phyloP scores from a whole-genome alignment of 2,888 invertebrate species.

The Deilephila elpenor region DNA sequence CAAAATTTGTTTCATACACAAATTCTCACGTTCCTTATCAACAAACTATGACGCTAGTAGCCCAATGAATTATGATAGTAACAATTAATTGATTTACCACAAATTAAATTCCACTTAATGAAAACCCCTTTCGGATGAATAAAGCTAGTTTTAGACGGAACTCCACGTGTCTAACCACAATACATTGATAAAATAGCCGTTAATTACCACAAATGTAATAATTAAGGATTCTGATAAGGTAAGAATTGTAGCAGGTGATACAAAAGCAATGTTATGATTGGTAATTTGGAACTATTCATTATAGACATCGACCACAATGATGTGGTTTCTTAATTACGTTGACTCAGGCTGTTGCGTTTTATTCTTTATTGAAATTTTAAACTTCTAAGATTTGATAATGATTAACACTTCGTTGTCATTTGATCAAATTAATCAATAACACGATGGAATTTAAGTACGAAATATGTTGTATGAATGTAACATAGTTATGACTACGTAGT shows the following conservation, averaged over 20 bases:
- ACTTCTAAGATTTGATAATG: too few species aligned
- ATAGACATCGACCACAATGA: neutral
- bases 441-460: too few species aligned
- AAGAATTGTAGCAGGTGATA: neutral
- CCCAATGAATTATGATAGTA: too few species aligned
- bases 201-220: neutral
- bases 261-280: slow-evolving; percentile 1
- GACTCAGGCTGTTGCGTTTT: neutral
- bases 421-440: too few species aligned
- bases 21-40: too few species aligned
- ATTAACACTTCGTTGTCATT: too few species aligned
- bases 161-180: neutral
- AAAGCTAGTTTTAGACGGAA: neutral
- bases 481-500: too few species aligned
- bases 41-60: too few species aligned
- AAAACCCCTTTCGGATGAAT: neutral
- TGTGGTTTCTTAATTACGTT: neutral
- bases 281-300: neutral
- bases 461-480: too few species aligned
- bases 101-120: neutral
- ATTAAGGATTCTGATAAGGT: neutral
- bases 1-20: too few species aligned
- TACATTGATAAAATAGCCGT: neutral
- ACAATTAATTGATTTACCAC: too few species aligned
- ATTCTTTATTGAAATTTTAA: neutral